Evolutionary conservation across 2,888 invertebrate species (phyloP), one percentile per base, ranked within the genome.

Genomic region (Scelioninae gen. 2): DNA sequence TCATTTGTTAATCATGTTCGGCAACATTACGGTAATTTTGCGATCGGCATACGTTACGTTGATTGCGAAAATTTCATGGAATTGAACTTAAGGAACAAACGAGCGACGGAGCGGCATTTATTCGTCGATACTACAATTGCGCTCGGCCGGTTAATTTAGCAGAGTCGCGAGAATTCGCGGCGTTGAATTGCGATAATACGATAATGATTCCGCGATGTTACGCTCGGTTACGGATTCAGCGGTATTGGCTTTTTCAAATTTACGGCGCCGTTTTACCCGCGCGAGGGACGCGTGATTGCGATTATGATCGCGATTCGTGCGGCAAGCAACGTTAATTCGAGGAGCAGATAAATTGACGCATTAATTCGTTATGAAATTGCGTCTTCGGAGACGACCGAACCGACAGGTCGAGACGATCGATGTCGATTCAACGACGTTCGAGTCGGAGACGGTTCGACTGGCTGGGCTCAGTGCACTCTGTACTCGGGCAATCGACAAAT

Each of bases 221-320:
- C 33, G 63, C 55, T 57, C 55, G 64, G 53, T 46, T 74, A 67
- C 67, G 64, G 71, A 74, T 71, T 68, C 46, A 39, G 43, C 64
- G 43, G 71, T 60, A 68, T 74, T 64, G 74, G 64, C 64, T 71
- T 74, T 71, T 74, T 74, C 68, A 31, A 68, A 74, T 71, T 68
- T 74, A 74, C 39, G 71, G 68, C 58, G 67, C 57, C 67, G 37
- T 71, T 74, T 61, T 70, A 65, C 61, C 15, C 35, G 65, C 61
- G 48, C 60, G 19, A 18, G 41, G 60, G 50, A 68, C 39, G 67
- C 63, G 67, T 71, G 63, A 71, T 74, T 74, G 67, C 67, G 74
- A 71, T 74, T 71, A 74, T 74, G 70, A 68, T 71, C 63, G 15
- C 71, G 61, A 71, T 74, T 71, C 33, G 53, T 33, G 15, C 31